Evolutionary conservation across 2,888 invertebrate genomes (phyloP), one percentile per base, ranked within the genome.

Genomic region (Synergus gifuensis): DNA sequence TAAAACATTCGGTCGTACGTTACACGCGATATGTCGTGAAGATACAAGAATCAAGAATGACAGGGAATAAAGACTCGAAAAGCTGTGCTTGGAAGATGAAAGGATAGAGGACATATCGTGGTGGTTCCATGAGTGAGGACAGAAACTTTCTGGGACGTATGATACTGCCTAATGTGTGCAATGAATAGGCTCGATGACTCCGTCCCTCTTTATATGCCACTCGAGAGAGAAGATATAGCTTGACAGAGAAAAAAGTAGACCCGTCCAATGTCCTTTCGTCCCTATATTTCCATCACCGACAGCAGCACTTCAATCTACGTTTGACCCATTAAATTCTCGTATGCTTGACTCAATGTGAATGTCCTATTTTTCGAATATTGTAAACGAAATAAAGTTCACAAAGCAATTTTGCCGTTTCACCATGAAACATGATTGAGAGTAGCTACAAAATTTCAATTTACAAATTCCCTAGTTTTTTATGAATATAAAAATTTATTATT

Each of bases 141-240:
- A 60, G 60, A 60, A 60, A 1, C 22, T 11, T 9, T 4, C 22
- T 73, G 73, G 49, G 22, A 22, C 14, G 67, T 67, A 46, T 42
- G 60, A 60, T 60, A 60, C 44, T 11, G 73, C 49, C 73, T 73
- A 73, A 73, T 73, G 60, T 36, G 54, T 73, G 54, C 49, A 73
- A 73, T 73, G 73, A 73, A 73, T 54, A 73, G 73, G 73, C 49
- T 73, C 73, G 54, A 73, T 73, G 73, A 73, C 73, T 73, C 73
- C 73, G 54, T 73, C 73, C n/a, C 73, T 36, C 73, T 54, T 73
- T 73, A 73, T 73, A 73, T 54, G 54, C 54, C 73, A 54, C 54
- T 54, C 54, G 4, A 28, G 49, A 9, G n/a, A 69, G 49, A 49
- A 54, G 11, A 69, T 69, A 40, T 14, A 49, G 49, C 22, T 49